Base-by-base conservation (phyloP, 2,797 vertebrate genomes). In the Muraenolepis orangiensis region DNA sequence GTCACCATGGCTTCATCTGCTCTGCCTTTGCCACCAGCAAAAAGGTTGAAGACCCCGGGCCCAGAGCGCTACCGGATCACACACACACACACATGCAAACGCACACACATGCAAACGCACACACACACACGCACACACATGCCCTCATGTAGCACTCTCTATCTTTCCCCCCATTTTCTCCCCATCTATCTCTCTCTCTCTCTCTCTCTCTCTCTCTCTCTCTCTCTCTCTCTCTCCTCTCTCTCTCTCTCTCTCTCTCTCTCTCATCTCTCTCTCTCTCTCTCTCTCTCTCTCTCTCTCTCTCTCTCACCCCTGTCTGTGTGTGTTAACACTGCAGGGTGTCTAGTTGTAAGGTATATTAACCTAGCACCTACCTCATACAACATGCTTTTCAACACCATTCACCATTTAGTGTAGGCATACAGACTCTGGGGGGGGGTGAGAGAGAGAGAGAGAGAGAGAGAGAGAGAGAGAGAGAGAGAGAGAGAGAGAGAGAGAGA, bases 11-110 rank as follows among this genome's bases (percentile, higher is more conserved):
- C 84, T 91, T 89, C 88, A 90, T 91, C 90, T 91, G 26, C 76
- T 86, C 87, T 91, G 91, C 89, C 90, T 91, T 91, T 90, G 90
- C 90, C 90, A 90, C 86, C 85, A 82, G 86, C 87, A 84, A 89
- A n/a, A 91, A 91, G 90, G 90, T 91, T 91, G 89, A 90, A 88
- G 75, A 83, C 87, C 83, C 6, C 61, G 26, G 85, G 89, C 89
- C 74, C 4, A 0, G 66, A 77, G 81, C 23, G 74, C 85, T 79
- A 78, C 86, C 80, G 85, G 80, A 86, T 79, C 81, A 2, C 73
- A 46, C 38, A 51, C 32, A 71, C 14, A 29, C 67, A 71, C 26
- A 74, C 40, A 23, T 18, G 61, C 70, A 36, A 66, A 69, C 72
- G 70, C 70, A 70, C 29, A 70, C 73, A 74, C 20, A 34, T 20